Conservation (phyloP, 37 sponge, comb jelly and placozoan genomes). For the Crambe crambe region DNA sequence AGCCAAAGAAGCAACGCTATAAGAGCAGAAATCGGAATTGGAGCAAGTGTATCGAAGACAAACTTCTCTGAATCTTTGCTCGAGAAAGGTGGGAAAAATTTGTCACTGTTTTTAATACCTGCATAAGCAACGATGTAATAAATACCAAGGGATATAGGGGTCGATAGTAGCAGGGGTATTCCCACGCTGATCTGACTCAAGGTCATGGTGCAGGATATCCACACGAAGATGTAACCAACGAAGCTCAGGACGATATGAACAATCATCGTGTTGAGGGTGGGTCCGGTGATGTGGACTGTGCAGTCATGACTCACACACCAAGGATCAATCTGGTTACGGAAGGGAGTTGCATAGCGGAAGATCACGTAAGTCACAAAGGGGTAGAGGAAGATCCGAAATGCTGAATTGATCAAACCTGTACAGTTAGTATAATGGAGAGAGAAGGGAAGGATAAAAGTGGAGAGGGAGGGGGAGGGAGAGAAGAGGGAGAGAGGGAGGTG, state of each 20-base stretch:
- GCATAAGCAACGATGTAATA: background rate
- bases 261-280: conserved; percentile 14
- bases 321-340: conserved; percentile 27
- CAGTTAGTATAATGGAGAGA: background rate
- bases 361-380: conserved; percentile 55
- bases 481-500: background rate
- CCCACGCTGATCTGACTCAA: conserved; percentile 36
- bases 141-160: conserved; percentile 36
- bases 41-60: background rate
- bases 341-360: conserved; percentile 14
- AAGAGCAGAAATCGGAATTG: conserved; percentile 3
- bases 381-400: conserved; percentile 41
- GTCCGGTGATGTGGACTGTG: background rate
- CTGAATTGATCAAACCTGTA: conserved; percentile 69
- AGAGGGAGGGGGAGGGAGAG: too few species aligned
- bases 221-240: conserved; percentile 43
- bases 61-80: background rate
- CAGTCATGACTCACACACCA: conserved; percentile 22
- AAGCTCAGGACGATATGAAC: conserved; percentile 58
- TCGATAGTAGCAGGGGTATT: conserved; percentile 61
- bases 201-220: conserved; percentile 58
- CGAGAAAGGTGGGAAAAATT: conserved; percentile 5
- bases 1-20: conserved; percentile 56
- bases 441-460: too few species aligned
- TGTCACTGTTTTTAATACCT: background rate